A percentile compares a stretch with the other conserved stretches of the same genome.
phyloP scores from a whole-genome alignment of 2,797 vertebrate genomes.

The Naso thynnoides region DNA sequence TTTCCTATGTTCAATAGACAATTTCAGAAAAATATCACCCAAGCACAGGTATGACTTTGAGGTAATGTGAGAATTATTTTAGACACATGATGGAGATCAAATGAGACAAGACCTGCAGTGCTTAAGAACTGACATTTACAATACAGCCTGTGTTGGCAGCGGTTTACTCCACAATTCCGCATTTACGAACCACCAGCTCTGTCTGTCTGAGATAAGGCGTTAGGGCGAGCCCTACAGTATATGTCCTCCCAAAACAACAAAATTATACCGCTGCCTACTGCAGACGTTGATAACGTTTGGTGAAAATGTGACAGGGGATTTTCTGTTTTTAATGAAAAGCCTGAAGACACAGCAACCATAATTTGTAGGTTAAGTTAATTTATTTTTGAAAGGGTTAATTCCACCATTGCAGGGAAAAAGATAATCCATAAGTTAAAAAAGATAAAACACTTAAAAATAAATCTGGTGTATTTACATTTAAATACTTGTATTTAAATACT shows the following conservation, averaged over 20 bases:
- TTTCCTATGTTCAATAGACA: neutral
- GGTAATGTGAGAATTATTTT: constrained; percentile 15
- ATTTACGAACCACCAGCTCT: constrained; percentile 27
- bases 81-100: constrained; percentile 34
- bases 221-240: neutral
- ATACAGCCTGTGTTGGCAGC: constrained; percentile 28
- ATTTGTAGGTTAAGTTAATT: neutral
- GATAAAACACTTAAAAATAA: neutral
- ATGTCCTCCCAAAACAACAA: constrained; percentile 23
- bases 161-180: constrained; percentile 24
- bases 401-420: neutral
- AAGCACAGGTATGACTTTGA: constrained; percentile 1
- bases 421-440: neutral
- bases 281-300: constrained; percentile 21
- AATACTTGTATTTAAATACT: too few relatives aligned
- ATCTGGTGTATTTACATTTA: too few relatives aligned
- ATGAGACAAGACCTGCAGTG: constrained; percentile 36
- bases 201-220: constrained; percentile 53
- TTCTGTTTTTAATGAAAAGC: neutral
- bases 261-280: constrained; percentile 19
- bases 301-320: neutral
- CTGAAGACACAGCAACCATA: neutral
- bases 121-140: constrained; percentile 45
- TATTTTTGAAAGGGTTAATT: neutral
- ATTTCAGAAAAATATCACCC: constrained; percentile 14